These are phyloP conservation scores for Nanorana parkeri DNA, from an alignment of 2,113 vertebrate species.

Conservation along the genomic window DNA sequence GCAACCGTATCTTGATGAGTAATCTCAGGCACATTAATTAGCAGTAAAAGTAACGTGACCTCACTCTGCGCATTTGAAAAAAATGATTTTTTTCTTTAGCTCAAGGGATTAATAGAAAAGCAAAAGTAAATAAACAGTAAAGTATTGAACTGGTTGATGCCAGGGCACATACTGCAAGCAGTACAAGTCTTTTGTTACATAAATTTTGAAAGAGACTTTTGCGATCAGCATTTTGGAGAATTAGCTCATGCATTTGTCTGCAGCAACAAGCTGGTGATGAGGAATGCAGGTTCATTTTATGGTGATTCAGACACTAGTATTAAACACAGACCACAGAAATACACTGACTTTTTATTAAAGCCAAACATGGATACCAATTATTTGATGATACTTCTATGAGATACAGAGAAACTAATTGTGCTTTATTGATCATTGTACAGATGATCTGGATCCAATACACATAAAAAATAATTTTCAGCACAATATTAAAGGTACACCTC, in stretches of 20 bases:
- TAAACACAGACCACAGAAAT: neutral
- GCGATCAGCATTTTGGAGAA: constrained; percentile 32
- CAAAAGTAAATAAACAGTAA: constrained; percentile 36
- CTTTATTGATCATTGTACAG: too few species aligned
- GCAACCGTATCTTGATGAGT: constrained; percentile 45
- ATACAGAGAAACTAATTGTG: too few species aligned
- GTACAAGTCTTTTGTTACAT: constrained; percentile 22
- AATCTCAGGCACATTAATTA: constrained; percentile 50
- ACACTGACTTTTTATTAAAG: neutral
- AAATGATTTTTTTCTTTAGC: constrained; percentile 14
- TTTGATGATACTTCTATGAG: too few species aligned
- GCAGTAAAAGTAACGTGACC: constrained; percentile 33
- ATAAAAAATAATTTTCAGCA: too few species aligned
- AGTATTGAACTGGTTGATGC: constrained; percentile 15
- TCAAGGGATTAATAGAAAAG: constrained; percentile 30
- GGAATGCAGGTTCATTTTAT: constrained; percentile 20
- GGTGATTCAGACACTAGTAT: constrained; percentile 11
- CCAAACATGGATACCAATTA: too few species aligned
- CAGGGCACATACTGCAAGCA: constrained; percentile 15
- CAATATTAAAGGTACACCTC: too few species aligned
- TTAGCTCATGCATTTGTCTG: constrained; percentile 33
- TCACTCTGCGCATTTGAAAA: constrained; percentile 17
- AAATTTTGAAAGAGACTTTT: constrained; percentile 27
- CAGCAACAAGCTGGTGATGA: constrained; percentile 19
- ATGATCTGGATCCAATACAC: too few species aligned